Evolutionary conservation across 2,113 vertebrate genomes (phyloP).

Genomic region (Neolamprologus caudopunctatus): DNA sequence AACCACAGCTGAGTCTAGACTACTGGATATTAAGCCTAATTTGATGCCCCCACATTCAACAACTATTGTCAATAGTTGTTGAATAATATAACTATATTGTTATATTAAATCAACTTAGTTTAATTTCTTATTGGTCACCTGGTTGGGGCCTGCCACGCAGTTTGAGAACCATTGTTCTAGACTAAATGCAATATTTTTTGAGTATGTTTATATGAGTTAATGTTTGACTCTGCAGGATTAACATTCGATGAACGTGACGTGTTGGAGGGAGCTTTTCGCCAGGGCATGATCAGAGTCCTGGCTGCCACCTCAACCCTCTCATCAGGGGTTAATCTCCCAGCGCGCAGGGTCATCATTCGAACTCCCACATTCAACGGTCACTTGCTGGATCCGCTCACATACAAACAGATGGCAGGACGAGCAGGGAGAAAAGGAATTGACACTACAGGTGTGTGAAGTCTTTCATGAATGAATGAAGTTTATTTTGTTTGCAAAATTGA

Average conservation of each 20-base stretch:
- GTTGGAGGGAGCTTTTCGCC: conserved; percentile 89
- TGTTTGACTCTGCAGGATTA: conserved; percentile 71
- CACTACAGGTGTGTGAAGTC: conserved; percentile 67
- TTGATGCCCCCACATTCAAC: not conserved
- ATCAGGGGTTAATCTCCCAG: conserved; percentile 95
- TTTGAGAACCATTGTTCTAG: not conserved
- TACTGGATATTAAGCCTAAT: not conserved
- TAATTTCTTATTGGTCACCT: not conserved
- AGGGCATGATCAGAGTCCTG: conserved; percentile 80
- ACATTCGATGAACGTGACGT: conserved; percentile 95
- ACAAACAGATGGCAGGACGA: conserved; percentile 95
- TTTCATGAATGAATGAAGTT: not conserved
- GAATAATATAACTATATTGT: not conserved
- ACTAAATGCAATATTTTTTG: not conserved
- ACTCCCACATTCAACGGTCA: conserved; percentile 85
- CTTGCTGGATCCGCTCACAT: conserved; percentile 84
- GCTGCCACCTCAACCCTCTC: conserved; percentile 93
- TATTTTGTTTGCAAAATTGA: not conserved
- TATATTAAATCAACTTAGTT: not conserved
- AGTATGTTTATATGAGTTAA: not conserved
- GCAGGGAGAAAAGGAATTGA: conserved; percentile 95
- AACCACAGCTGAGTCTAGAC: not conserved
- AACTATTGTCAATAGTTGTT: not conserved
- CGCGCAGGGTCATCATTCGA: conserved; percentile 88
- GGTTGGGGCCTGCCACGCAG: not conserved